Evolutionary conservation across 1,140 invertebrate genomes (phyloP).

Genomic region (Zaprionus tsacasi): DNA sequence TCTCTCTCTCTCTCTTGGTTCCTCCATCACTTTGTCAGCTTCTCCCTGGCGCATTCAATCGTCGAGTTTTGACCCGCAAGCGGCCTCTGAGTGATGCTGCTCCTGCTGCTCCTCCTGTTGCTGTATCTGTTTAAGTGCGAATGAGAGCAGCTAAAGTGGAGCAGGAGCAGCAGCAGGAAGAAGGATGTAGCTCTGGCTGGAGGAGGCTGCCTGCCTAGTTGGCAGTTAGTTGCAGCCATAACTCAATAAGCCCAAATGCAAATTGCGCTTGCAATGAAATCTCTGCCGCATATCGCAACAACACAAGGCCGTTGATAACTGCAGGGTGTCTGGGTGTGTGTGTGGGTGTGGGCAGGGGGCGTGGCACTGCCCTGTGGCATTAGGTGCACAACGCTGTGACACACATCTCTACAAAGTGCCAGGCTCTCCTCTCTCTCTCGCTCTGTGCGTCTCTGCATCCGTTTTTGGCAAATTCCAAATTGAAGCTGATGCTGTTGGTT

Average conservation of each 20-base stretch:
- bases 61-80: slow-evolving; percentile 68
- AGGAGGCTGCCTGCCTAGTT: too few relatives aligned
- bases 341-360: neutral
- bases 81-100: slow-evolving; percentile 15
- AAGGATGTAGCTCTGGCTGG: neutral
- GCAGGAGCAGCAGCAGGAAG: slow-evolving; percentile 16
- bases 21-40: slow-evolving; percentile 27
- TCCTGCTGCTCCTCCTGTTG: neutral
- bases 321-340: slow-evolving; percentile 3
- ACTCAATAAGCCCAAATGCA: slow-evolving; percentile 81
- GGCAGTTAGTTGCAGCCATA: slow-evolving; percentile 76
- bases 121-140: slow-evolving; percentile 71
- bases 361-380: neutral
- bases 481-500: slow-evolving; percentile 73
- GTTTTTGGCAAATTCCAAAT: slow-evolving; percentile 73
- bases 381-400: slow-evolving; percentile 3
- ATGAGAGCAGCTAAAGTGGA: slow-evolving; percentile 46
- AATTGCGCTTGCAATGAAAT: slow-evolving; percentile 66
- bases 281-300: slow-evolving; percentile 44
- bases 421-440: neutral
- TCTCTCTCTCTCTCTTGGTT: neutral
- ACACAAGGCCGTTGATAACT: slow-evolving; percentile 51
- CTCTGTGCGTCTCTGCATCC: slow-evolving; percentile 45
- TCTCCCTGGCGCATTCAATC: slow-evolving; percentile 68
- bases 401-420: slow-evolving; percentile 8